Percentiles rank a stretch among this genome's conserved stretches.
These are phyloP conservation scores for Chrysolina oricalcia DNA, from an alignment of 2,888 invertebrate species.

Conservation along the genomic window DNA sequence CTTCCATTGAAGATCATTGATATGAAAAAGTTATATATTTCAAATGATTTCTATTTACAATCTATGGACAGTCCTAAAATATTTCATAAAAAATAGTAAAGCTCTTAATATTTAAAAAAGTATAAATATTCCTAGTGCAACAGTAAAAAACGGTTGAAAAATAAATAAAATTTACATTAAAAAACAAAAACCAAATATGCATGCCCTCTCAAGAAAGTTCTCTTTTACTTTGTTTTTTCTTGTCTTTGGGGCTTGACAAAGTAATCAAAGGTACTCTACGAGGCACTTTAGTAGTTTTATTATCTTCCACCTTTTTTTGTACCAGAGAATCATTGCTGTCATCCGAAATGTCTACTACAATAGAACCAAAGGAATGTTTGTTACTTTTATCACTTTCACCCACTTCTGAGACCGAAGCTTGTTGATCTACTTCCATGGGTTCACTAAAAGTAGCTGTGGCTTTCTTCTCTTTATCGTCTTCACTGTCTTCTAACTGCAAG, in stretches of 20 bases:
- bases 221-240: conserved; percentile 52
- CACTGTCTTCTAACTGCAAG: conserved; percentile 59
- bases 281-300: conserved; percentile 49
- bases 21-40: conserved; percentile 5
- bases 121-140: conserved; percentile 30
- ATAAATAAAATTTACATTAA: conserved; percentile 27
- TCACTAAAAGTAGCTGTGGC: conserved; percentile 46
- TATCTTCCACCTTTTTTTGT: conserved; percentile 29
- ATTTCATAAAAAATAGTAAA: conserved; percentile 13
- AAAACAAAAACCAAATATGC: conserved; percentile 18
- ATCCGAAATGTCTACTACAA: conserved; percentile 30
- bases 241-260: conserved; percentile 84
- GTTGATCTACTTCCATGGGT: conserved; percentile 55
- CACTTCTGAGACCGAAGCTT: conserved; percentile 4
- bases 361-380: conserved; percentile 74
- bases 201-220: not conserved
- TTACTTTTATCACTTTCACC: conserved; percentile 35
- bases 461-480: conserved; percentile 44
- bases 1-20: not conserved
- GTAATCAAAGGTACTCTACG: conserved; percentile 84
- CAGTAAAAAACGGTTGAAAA: conserved; percentile 16
- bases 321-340: conserved; percentile 28
- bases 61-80: conserved; percentile 31
- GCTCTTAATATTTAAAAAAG: conserved; percentile 28
- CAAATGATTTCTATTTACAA: conserved; percentile 33